phyloP scores from a whole-genome alignment of 2,888 invertebrate genomes.

The Barypeithes pellucidus region DNA sequence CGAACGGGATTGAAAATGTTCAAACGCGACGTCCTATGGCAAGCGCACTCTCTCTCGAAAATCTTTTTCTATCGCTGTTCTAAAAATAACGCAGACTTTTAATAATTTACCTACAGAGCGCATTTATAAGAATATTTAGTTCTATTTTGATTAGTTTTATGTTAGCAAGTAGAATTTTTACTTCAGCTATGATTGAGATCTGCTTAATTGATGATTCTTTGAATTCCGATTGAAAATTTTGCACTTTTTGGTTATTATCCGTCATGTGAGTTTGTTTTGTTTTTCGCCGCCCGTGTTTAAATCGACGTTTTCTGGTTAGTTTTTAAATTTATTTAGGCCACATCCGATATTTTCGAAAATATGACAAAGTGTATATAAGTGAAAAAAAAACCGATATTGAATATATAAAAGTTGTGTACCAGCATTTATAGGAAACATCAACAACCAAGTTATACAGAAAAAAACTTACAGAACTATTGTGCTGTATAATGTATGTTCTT shows the following conservation, averaged over 20 bases:
- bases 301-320: no score
- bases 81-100: conserved; percentile 48
- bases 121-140: conserved; percentile 40
- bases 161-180: conserved; percentile 33
- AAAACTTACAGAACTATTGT: no score
- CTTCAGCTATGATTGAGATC: neutral
- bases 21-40: conserved; percentile 21
- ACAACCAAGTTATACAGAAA: no score
- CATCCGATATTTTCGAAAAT: no score
- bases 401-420: no score
- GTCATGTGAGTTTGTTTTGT: neutral
- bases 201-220: neutral
- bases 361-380: no score
- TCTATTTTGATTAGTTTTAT: conserved; percentile 36
- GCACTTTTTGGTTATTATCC: neutral
- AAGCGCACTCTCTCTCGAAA: conserved; percentile 37
- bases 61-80: conserved; percentile 36
- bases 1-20: conserved; percentile 22
- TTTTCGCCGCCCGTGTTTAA: no score
- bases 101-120: conserved; percentile 48
- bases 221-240: neutral
- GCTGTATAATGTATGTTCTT: no score
- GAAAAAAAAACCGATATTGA: no score
- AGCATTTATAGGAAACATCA: no score
- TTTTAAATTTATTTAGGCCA: no score